Evolutionary conservation across 2,113 vertebrate genomes (phyloP), one percentile per base, ranked within the genome.

Genomic region (Parus major): DNA sequence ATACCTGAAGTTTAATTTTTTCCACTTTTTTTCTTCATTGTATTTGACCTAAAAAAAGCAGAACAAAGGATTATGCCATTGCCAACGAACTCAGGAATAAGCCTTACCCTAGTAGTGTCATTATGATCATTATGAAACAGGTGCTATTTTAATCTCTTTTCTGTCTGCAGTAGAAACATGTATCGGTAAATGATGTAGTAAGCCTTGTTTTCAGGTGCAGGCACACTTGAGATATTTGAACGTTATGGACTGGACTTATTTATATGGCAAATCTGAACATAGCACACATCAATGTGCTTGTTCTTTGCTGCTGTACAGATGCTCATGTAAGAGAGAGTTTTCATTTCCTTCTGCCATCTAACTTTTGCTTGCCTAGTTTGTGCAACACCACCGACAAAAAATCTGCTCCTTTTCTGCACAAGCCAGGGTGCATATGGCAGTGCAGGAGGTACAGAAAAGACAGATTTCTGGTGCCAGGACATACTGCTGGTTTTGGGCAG

Each of bases 1-100:
- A 57, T 97, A 98, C 94, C 95, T 97, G 96, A 94, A 94, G 63
- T 69, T 31, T 90, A 65, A 60, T 64, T 90, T 73, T 84, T 96
- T 82, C 52, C 89, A 39, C 13, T 47, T 68, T 49, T 93, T 71
- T 66, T 6, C 25, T 90, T 92, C 1, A 0, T 36, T 77, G 55
- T 73, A 25, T 46, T 52, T 77, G 72, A 86, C 33, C 63, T 60
- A 24, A 44, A 60, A 59, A 77, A 60, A 33, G 15, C 22, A 85
- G 39, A 19, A 59, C 83, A 93, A 91, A 85, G 22, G 29, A 25
- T 86, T 63, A 53, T 72, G 63, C 56, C 46, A 2, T 31, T 89
- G 63, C 76, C 46, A 50, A 86, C 63, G 91, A 92, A 72, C 70
- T 95, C 86, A 92, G 61, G 65, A 92, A 86, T 73, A 94, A 76